phyloP scores from a whole-genome alignment of 2,888 invertebrate genomes.

The Mimumesa dahlbomi region DNA sequence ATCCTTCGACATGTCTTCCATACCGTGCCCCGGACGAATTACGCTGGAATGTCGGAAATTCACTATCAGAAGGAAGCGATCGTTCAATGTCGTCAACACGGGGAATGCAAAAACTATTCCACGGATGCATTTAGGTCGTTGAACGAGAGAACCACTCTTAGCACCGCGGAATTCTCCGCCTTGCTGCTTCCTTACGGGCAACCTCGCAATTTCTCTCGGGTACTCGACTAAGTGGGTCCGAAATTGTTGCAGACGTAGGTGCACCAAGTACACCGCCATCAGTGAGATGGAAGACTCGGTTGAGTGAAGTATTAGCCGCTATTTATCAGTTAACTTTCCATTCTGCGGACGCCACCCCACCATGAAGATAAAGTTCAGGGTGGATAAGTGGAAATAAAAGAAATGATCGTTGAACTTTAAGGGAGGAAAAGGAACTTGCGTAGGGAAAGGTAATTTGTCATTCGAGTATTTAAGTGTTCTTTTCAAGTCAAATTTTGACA shows the following conservation, averaged over 20 bases:
- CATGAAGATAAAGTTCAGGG: slow-evolving; percentile 33
- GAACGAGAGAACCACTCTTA: slow-evolving; percentile 18
- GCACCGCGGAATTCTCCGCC: slow-evolving; percentile 27
- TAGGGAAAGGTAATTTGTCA: background rate
- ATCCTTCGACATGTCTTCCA: too few species aligned
- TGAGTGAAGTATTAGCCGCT: slow-evolving; percentile 63
- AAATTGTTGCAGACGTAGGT: slow-evolving; percentile 53
- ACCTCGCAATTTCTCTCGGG: slow-evolving; percentile 34
- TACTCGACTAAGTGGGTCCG: slow-evolving; percentile 37
- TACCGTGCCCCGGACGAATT: too few species aligned
- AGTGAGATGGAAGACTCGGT: slow-evolving; percentile 21
- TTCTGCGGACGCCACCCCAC: slow-evolving; percentile 39
- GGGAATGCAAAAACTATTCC: slow-evolving; percentile 39
- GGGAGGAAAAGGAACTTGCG: background rate
- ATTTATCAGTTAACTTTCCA: slow-evolving; percentile 70
- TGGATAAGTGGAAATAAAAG: background rate
- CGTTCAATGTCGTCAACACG: slow-evolving; percentile 47
- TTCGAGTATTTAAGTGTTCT: background rate
- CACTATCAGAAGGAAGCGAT: slow-evolving; percentile 29
- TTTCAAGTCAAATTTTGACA: too few species aligned
- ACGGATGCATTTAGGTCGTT: slow-evolving; percentile 13
- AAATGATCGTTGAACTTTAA: background rate
- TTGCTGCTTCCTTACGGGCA: slow-evolving; percentile 18
- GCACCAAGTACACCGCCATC: slow-evolving; percentile 27
- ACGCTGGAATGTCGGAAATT: too few species aligned